Evolutionary conservation across 2,888 invertebrate genomes (phyloP), one percentile per base, ranked within the genome.

Genomic region (Lepidocyrtoides sp.): DNA sequence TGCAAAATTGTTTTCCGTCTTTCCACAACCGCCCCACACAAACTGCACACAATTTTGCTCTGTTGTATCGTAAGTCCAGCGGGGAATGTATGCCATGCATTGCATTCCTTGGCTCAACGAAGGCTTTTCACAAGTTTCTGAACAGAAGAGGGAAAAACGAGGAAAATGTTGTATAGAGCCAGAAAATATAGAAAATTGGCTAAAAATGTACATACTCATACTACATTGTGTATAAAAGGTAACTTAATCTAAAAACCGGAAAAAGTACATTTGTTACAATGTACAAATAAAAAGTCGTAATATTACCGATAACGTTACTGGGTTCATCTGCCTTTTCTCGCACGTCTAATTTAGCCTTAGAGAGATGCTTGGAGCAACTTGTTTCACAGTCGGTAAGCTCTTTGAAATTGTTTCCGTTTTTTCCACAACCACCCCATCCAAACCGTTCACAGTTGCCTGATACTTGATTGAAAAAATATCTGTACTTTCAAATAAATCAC

Each of bases 401-500:
- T 26, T 91, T 87, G 77, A 94, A 93, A 75, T 92, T 92, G 79
- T 94, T 93, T 51, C 72, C 54, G 60, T 93, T 89, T 51, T 90
- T 92, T 81, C 94, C 94, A 75, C 94, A 94, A 63, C 94, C 94
- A 86, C 94, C 94, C 69, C 93, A 94, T 3, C 92, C 26, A 60
- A 93, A 93, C 17, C 63, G 83, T 26, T 91, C 91, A 75, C 94
- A 94, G 63, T 84, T 82, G 17, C 84, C 89, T 20, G 84, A 77
- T 10, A 57, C 89, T 17, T 91, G 60, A 69, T 93, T 92, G 84
- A 91, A 93, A 85, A 75, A 90, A 63, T 72, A 89, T 69, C 92
- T 92, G 63, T 75, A 72, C 72, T 60, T 86, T 86, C 86, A 86
- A 79, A 79, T 63, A 44, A 57, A 87, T 79, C 72, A 79, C 63